Evolutionary conservation across 2,888 invertebrate genomes (phyloP), one percentile per base, ranked within the genome.

Genomic region (Aquatica leii): DNA sequence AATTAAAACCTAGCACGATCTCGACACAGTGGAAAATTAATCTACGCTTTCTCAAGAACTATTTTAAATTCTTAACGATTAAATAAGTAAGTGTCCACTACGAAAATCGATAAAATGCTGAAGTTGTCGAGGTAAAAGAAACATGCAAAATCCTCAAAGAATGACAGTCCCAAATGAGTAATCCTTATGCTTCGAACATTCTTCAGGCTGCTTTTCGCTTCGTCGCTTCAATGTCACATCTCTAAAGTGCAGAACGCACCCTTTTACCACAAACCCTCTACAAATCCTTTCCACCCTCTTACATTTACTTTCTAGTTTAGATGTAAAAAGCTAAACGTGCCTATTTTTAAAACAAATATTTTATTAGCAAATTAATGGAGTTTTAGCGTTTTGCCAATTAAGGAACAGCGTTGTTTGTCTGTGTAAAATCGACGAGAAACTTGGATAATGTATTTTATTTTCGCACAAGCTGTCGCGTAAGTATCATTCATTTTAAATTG

Each of bases 1-100:
- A 71, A 70, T 72, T 72, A 70, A 69, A 70, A 70, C 71, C 68
- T 63, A 59, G 62, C 67, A 68, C 67, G 67, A 68, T 59, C 57
- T 62, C 46, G 15, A 57, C 52, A 57, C 53, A 57, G 49, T 53
- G 62, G 58, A 59, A 59, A 63, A 62, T 57, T 62, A 62, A 57
- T 62, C 57, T 46, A 51, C 62, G n/a, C n/a, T 51, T 46, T 62
- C 35, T 62, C 50, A n/a, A n/a, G n/a, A n/a, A n/a, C n/a, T n/a
- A n/a, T n/a, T n/a, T n/a, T 12, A 43, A 54, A 11, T 17, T 35
- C 17, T n/a, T 12, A 4, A 43, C 17, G 41, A 17, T 31, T 11
- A n/a, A 3, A 43, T 17, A 14, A 9, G 17, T 43, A 15, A 9
- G 41, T 37, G 5, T 37, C 11, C n/a, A 60, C 62, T 61, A 61